Conservation (phyloP, 2,113 vertebrate genomes). For the Gobius niger region DNA sequence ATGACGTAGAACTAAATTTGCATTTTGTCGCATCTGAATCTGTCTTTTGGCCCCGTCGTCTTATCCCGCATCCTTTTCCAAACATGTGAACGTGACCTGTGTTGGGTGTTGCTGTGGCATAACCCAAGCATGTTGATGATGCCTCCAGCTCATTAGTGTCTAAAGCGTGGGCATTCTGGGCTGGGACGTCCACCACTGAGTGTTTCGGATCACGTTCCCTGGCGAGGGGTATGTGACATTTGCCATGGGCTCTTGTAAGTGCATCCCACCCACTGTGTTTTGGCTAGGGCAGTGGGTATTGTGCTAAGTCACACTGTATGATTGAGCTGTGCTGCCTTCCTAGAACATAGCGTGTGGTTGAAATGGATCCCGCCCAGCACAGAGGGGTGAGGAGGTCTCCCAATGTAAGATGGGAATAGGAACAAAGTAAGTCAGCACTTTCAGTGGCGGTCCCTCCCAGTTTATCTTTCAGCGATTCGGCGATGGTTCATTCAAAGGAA, state of each 20-base stretch:
- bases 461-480: conserved; percentile 50
- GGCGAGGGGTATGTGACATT: conserved; percentile 34
- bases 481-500: conserved; percentile 49
- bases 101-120: conserved; percentile 12
- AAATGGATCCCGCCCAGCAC: conserved; percentile 49
- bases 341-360: conserved; percentile 34
- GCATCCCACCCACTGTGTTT: conserved; percentile 69
- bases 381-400: conserved; percentile 22
- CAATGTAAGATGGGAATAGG: conserved; percentile 5
- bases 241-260: conserved; percentile 26
- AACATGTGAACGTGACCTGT: conserved; percentile 24
- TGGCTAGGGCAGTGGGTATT: conserved; percentile 56
- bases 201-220: conserved; percentile 46
- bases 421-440: conserved; percentile 32
- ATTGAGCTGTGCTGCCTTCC: conserved; percentile 23
- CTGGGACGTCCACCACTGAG: conserved; percentile 13
- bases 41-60: neutral
- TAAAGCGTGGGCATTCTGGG: neutral
- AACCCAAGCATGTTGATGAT: conserved; percentile 7
- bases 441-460: conserved; percentile 21
- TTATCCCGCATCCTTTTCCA: neutral
- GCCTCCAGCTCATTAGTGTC: conserved; percentile 6
- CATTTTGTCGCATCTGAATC: neutral
- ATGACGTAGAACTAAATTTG: neutral
- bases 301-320: conserved; percentile 38